Conservation (phyloP, 2,797 vertebrate species). For the Epinephelus malabaricus region DNA sequence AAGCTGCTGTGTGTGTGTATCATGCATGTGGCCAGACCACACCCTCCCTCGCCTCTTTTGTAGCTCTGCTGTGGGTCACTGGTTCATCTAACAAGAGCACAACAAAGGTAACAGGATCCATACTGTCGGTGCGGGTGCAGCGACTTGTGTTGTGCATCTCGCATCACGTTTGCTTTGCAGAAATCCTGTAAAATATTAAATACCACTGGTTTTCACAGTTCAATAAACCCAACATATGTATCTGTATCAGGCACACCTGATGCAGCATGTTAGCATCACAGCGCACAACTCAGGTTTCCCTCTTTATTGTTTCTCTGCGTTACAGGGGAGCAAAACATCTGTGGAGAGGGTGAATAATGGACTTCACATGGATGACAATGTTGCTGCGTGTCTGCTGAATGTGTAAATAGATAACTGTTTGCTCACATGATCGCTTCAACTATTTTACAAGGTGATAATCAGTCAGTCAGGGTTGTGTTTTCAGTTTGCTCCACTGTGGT, state of each 20-base stretch:
- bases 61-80: slow-evolving; percentile 46
- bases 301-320: not conserved
- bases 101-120: slow-evolving; percentile 46
- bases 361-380: not conserved
- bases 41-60: slow-evolving; percentile 27
- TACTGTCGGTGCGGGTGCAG: not conserved
- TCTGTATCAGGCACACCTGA: no score
- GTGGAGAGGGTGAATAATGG: not conserved
- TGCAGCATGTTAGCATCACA: not conserved
- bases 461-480: not conserved
- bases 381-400: not conserved
- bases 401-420: not conserved
- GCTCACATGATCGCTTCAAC: not conserved
- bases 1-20: slow-evolving; percentile 1
- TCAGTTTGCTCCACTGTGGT: not conserved
- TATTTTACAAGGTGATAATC: not conserved
- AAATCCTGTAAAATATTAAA: not conserved
- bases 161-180: not conserved
- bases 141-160: not conserved
- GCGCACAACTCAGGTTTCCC: not conserved
- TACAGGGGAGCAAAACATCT: not conserved
- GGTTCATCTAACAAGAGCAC: slow-evolving; percentile 41
- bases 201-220: not conserved
- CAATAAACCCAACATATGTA: not conserved
- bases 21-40: slow-evolving; percentile 21